phyloP scores from a whole-genome alignment of 1,140 invertebrate species.

The Bicyclus anynana region DNA sequence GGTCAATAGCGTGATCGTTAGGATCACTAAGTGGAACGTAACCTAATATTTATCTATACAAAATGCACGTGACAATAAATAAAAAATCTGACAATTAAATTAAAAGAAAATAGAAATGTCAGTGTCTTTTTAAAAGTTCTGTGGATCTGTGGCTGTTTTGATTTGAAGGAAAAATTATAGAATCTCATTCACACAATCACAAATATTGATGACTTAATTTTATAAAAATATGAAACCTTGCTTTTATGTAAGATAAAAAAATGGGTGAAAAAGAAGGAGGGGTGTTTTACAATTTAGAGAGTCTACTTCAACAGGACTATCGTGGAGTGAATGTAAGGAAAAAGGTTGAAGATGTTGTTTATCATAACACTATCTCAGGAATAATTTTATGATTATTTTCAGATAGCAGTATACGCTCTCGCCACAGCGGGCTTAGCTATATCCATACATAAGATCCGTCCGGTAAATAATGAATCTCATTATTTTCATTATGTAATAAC shows the following conservation, averaged over 20 bases:
- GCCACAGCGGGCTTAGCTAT: slow-evolving; percentile 66
- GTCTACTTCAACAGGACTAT: slow-evolving; percentile 62
- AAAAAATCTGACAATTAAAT: too few species aligned
- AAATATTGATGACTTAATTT: slow-evolving; percentile 68
- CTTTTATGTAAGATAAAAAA: slow-evolving; percentile 31
- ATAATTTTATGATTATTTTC: slow-evolving; percentile 43
- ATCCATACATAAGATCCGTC: slow-evolving; percentile 72
- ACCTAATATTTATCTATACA: too few species aligned
- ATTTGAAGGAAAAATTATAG: slow-evolving; percentile 19
- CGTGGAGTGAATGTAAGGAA: slow-evolving; percentile 62
- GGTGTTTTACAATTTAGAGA: slow-evolving; percentile 50
- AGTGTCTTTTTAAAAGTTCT: slow-evolving; percentile 28
- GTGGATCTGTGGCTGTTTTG: not conserved
- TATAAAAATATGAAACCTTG: slow-evolving; percentile 52
- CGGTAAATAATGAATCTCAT: slow-evolving; percentile 52
- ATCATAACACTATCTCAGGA: slow-evolving; percentile 25
- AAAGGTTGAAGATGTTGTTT: slow-evolving; percentile 9
- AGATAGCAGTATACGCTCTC: slow-evolving; percentile 73
- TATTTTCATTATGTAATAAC: slow-evolving; percentile 44
- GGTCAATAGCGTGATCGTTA: too few species aligned
- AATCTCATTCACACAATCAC: slow-evolving; percentile 32
- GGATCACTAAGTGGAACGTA: too few species aligned
- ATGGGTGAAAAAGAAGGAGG: slow-evolving; percentile 57
- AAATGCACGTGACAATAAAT: too few species aligned
- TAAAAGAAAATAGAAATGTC: too few species aligned